These are phyloP conservation scores for Lophius americanus DNA, from an alignment of 2,797 vertebrate species.

Conservation along the genomic window DNA sequence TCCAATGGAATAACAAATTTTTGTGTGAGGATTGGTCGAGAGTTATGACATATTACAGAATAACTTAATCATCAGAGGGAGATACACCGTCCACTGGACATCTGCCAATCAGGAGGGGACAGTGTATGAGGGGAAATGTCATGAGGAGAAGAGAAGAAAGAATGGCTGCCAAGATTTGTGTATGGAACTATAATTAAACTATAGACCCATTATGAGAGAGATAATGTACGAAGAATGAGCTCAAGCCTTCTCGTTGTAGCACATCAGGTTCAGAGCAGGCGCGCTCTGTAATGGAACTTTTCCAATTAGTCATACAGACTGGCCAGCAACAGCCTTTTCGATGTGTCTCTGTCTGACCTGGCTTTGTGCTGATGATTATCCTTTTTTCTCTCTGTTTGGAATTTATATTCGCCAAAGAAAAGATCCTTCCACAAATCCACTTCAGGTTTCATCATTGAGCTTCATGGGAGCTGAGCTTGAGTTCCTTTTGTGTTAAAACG, in stretches of 20 bases:
- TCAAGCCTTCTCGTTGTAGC: conserved; percentile 53
- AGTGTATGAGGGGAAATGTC: conserved; percentile 65
- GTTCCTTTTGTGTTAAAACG: conserved; percentile 51
- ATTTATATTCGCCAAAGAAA: conserved; percentile 37
- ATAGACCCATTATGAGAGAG: conserved; percentile 62
- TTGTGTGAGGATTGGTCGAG: conserved; percentile 5
- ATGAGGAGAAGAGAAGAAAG: conserved; percentile 41
- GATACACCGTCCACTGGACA: conserved; percentile 46
- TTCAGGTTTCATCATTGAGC: conserved; percentile 44
- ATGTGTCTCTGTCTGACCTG: conserved; percentile 25
- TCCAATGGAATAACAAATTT: neutral
- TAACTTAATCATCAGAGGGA: conserved; percentile 22
- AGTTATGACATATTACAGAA: too few relatives aligned
- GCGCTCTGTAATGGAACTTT: conserved; percentile 37
- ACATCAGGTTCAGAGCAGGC: conserved; percentile 37
- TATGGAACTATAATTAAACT: conserved; percentile 77
- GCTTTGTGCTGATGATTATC: conserved; percentile 42
- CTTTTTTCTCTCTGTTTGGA: conserved; percentile 20
- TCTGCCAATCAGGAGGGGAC: conserved; percentile 65
- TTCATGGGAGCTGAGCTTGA: conserved; percentile 47
- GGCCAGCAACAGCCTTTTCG: conserved; percentile 38
- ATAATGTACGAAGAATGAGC: conserved; percentile 57
- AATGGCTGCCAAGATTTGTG: conserved; percentile 54
- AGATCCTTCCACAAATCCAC: conserved; percentile 48
- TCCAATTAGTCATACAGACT: conserved; percentile 60